Percentiles rank a stretch among this genome's conserved stretches.
These are phyloP conservation scores for Chrysemys picta DNA, from an alignment of 2,113 vertebrate species.

Conservation along the genomic window DNA sequence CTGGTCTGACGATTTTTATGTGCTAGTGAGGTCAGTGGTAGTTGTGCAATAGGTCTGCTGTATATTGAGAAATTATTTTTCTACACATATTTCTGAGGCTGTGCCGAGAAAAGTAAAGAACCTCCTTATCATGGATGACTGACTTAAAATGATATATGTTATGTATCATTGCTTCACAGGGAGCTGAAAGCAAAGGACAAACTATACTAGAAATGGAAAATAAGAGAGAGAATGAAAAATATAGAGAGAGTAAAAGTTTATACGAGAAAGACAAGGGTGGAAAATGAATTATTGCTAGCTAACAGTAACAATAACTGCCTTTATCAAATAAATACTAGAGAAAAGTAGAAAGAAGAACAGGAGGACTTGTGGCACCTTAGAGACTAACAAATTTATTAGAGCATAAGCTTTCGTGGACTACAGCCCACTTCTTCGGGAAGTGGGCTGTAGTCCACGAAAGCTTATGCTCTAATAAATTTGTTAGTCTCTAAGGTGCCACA, in stretches of 20 bases:
- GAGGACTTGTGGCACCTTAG: no score
- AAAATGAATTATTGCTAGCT: background rate
- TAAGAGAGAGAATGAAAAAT: background rate
- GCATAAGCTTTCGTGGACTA: no score
- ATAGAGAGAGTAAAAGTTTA: background rate
- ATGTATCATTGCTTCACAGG: accelerated
- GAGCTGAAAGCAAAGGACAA: background rate
- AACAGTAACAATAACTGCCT: background rate
- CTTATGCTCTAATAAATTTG: no score
- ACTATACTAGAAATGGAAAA: background rate
- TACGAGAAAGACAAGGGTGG: background rate
- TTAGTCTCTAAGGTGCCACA: no score
- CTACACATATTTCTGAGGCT: background rate
- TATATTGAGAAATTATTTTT: background rate
- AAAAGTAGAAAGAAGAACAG: slow-evolving; percentile 22
- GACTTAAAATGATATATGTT: background rate
- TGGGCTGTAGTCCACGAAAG: no score
- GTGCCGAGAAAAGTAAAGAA: background rate
- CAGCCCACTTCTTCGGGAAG: no score
- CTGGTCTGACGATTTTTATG: background rate
- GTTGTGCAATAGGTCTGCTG: background rate
- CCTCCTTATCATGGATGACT: accelerated
- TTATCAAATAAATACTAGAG: background rate
- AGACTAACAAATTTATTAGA: no score
- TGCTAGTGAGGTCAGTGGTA: background rate